Evolutionary conservation across 2,113 vertebrate species (phyloP), one percentile per base, ranked within the genome.

Genomic region (Desmodus rotundus): DNA sequence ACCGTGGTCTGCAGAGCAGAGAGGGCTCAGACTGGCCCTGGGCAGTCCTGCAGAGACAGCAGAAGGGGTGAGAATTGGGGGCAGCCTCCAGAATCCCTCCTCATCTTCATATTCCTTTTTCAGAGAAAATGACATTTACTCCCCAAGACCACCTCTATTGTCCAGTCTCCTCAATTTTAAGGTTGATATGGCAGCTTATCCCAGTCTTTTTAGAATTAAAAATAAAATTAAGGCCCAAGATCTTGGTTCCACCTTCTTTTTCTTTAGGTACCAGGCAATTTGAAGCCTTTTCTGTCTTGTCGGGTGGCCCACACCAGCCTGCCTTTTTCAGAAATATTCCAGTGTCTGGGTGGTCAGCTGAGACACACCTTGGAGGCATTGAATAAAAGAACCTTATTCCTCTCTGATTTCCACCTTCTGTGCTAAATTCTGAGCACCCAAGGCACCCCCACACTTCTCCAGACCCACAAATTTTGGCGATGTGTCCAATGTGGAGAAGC

Each of bases 141-240:
- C 83, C 7, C 12, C 47, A 70, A 85, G 58, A 89, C 61, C 28
- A 54, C 43, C 24, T 50, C 20, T 43, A 67, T 33, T 26, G 26
- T 33, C 36, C 36, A 19, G 33, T 68, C 65, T 58, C n/a, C 63
- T 88, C 16, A 58, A 7, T 85, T 86, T 50, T 73, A 61, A 86
- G 77, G 14, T 91, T 83, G 50, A 58, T 31, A 74, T 31, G 54
- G 74, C 22, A 82, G 65, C 20, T 95, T 52, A 67, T 16, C 24
- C 47, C 38, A 87, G 86, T 74, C 61, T 14, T 78, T 96, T 54
- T 52, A 91, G n/a, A 93, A 80, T 63, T 88, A 56, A 95, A 93
- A 78, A 86, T 50, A 67, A 85, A 90, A 68, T 76, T 43, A 95
- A 90, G 31, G 67, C 10, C 82, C 45, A 83, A 74, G 70, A 82